Conservation (phyloP, 2,113 vertebrate genomes). For the Recurvirostra avosetta region DNA sequence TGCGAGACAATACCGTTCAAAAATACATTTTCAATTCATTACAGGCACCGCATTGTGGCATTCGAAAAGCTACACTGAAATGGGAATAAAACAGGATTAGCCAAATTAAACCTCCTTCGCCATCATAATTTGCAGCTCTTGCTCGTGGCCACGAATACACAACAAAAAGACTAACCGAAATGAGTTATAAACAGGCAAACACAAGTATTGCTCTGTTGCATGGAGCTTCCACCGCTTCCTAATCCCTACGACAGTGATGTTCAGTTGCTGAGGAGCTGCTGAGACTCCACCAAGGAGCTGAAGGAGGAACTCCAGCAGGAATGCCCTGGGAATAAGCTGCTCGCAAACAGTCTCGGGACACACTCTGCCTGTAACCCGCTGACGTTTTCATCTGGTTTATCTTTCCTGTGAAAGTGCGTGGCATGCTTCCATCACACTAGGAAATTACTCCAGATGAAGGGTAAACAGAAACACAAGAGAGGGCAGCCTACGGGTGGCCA, state of each 20-base stretch:
- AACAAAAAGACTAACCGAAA: neutral
- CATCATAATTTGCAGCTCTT: neutral
- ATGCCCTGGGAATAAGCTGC: neutral
- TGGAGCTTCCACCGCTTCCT: neutral
- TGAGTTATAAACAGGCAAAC: neutral
- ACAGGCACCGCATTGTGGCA: neutral
- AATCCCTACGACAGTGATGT: neutral
- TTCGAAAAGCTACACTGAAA: neutral
- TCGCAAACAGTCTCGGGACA: neutral
- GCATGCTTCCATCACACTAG: neutral
- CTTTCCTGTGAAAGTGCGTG: neutral
- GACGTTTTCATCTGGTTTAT: neutral
- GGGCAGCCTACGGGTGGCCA: neutral
- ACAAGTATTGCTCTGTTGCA: neutral
- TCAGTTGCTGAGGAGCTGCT: neutral
- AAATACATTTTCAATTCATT: slow-evolving; percentile 24
- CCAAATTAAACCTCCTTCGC: neutral
- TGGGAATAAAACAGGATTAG: slow-evolving; percentile 26
- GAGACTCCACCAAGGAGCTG: neutral
- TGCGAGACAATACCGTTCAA: neutral
- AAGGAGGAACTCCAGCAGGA: neutral
- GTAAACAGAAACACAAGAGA: neutral
- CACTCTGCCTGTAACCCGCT: neutral
- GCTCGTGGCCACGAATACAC: neutral
- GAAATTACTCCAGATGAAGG: neutral